Evolutionary conservation across 2,888 invertebrate species (phyloP).

Genomic region (Macroteleia sp.): DNA sequence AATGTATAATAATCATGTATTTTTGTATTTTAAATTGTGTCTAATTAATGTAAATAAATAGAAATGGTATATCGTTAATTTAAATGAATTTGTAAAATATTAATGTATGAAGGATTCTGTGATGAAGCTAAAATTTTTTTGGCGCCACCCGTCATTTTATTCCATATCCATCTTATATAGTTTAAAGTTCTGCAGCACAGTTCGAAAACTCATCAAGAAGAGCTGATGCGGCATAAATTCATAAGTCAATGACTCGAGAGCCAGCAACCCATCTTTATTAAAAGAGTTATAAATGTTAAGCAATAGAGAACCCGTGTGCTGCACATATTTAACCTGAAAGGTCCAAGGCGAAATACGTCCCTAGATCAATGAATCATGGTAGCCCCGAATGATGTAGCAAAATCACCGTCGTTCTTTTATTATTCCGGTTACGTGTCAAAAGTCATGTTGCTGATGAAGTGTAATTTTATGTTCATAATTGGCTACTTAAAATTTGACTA

Average conservation of each 20-base stretch:
- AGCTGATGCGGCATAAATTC: conserved; percentile 61
- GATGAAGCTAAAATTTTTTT: conserved; percentile 29
- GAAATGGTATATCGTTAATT: neutral
- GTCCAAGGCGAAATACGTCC: conserved; percentile 41
- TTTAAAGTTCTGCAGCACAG: conserved; percentile 45
- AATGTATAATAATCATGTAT: too few species aligned
- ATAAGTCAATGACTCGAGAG: conserved; percentile 62
- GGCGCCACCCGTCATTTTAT: conserved; percentile 47
- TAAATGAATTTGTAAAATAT: conserved; percentile 11
- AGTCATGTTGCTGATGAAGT: conserved; percentile 56
- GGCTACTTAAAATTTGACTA: conserved; percentile 83
- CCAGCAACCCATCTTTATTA: conserved; percentile 51
- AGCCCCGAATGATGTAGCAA: conserved; percentile 55
- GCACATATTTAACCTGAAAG: conserved; percentile 39
- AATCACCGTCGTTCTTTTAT: conserved; percentile 53
- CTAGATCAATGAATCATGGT: conserved; percentile 59
- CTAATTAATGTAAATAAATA: neutral
- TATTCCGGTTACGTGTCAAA: conserved; percentile 48
- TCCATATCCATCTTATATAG: conserved; percentile 31
- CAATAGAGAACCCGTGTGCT: conserved; percentile 36
- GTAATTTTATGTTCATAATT: conserved; percentile 70
- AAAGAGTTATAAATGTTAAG: conserved; percentile 59
- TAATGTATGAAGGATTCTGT: conserved; percentile 11
- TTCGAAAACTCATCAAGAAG: conserved; percentile 57
- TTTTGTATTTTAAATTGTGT: too few species aligned